Percentiles rank a stretch among this genome's conserved stretches.
These are phyloP conservation scores for Nylanderia fulva DNA, from an alignment of 1,140 invertebrate species.

Conservation along the genomic window DNA sequence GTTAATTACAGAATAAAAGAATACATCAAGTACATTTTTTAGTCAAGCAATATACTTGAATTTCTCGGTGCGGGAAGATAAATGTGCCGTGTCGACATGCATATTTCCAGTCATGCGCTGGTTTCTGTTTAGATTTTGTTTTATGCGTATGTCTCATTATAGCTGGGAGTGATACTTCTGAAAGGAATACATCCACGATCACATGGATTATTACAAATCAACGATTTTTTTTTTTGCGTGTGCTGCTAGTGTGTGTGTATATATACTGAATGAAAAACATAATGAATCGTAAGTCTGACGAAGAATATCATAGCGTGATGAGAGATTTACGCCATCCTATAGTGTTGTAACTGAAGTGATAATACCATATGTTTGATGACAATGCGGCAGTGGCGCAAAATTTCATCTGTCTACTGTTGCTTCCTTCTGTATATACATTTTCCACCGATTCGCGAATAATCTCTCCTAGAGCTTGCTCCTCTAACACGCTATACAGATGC, in stretches of 20 bases:
- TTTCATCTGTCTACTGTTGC: constrained; percentile 69
- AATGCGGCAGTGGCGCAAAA: constrained; percentile 66
- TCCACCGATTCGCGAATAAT: constrained; percentile 72
- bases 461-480: constrained; percentile 83
- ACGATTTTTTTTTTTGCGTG: constrained; percentile 30
- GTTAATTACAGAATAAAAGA: neutral
- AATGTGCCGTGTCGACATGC: constrained; percentile 68
- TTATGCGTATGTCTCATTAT: constrained; percentile 51
- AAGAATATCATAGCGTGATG: constrained; percentile 59
- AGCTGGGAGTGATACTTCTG: constrained; percentile 62
- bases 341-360: constrained; percentile 68
- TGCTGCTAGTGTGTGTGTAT: constrained; percentile 46
- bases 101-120: constrained; percentile 56
- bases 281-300: constrained; percentile 43
- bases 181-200: constrained; percentile 68
- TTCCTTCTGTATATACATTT: constrained; percentile 70
- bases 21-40: constrained; percentile 48
- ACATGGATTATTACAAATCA: constrained; percentile 58
- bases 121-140: constrained; percentile 48
- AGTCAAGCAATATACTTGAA: constrained; percentile 55
- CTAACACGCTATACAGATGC: constrained; percentile 83
- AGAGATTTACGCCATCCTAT: constrained; percentile 67
- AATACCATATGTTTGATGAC: constrained; percentile 75
- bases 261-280: constrained; percentile 45
- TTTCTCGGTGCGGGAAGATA: constrained; percentile 52